Evolutionary conservation across 53 echinoderm and acorn worm genomes (phyloP).

Genomic region (Arbacia lixula): DNA sequence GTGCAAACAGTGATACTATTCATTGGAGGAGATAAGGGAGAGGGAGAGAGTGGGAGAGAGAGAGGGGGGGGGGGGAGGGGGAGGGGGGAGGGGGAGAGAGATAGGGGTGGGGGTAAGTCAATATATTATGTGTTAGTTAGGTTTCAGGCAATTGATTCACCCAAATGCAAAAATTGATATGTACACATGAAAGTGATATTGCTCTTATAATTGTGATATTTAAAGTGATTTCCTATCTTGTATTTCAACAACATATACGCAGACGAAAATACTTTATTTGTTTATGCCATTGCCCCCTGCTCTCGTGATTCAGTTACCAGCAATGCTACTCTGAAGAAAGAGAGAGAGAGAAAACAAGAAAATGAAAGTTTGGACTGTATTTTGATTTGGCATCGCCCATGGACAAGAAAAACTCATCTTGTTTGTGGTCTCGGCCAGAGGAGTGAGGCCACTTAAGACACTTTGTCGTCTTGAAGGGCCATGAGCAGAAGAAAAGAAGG

Average conservation of each 20-base stretch:
- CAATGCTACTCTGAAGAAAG: not conserved
- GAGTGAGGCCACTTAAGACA: not conserved
- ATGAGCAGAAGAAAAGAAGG: conserved; percentile 13
- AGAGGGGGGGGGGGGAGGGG: not conserved
- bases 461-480: not conserved
- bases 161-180: too few species aligned
- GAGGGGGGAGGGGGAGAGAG: not conserved
- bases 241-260: not conserved
- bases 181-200: too few species aligned
- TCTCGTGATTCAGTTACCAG: conserved; percentile 22
- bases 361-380: conserved; percentile 12
- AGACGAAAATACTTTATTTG: conserved; percentile 12
- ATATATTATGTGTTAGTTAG: too few species aligned
- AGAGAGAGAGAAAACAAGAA: not conserved
- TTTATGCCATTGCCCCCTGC: not conserved
- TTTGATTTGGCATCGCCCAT: conserved; percentile 17
- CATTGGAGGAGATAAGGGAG: too few species aligned
- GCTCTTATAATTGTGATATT: too few species aligned
- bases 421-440: conserved; percentile 37
- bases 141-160: too few species aligned
- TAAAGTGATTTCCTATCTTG: too few species aligned
- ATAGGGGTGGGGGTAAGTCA: not conserved
- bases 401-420: conserved; percentile 12
- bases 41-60: too few species aligned
- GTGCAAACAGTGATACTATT: too few species aligned